Conservation (phyloP, 1,140 invertebrate species). For the Papilio xuthus region DNA sequence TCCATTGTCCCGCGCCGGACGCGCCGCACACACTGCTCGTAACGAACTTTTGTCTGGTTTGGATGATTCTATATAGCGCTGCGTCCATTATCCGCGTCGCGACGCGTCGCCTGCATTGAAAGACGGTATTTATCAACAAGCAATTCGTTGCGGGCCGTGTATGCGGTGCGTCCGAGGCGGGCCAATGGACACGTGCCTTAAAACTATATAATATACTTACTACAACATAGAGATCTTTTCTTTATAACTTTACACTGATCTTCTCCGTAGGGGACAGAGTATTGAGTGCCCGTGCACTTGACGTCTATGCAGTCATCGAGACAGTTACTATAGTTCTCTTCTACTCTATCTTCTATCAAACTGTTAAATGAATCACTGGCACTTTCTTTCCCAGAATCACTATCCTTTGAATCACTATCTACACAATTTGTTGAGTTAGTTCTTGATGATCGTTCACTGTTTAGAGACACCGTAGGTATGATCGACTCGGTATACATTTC, state of each 20-base stretch:
- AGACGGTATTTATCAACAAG: too few species aligned
- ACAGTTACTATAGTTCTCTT: neutral
- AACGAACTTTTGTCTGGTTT: too few species aligned
- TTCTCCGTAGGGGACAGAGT: slow-evolving; percentile 15
- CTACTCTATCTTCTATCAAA: slow-evolving; percentile 31
- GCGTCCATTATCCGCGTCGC: too few species aligned
- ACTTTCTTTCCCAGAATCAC: slow-evolving; percentile 36
- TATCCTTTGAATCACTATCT: slow-evolving; percentile 33
- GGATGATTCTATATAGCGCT: too few species aligned
- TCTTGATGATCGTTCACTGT: slow-evolving; percentile 19
- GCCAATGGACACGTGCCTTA: too few species aligned
- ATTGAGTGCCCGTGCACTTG: slow-evolving; percentile 1
- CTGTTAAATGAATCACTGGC: slow-evolving; percentile 43
- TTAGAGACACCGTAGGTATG: slow-evolving; percentile 23
- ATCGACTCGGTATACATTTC: slow-evolving; percentile 27
- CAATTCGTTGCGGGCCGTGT: too few species aligned
- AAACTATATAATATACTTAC: slow-evolving; percentile 42
- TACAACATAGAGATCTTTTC: slow-evolving; percentile 45
- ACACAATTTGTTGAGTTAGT: slow-evolving; percentile 34
- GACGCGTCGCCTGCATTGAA: too few species aligned
- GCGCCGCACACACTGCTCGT: too few species aligned
- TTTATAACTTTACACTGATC: neutral
- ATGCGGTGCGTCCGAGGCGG: too few species aligned
- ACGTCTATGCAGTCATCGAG: slow-evolving; percentile 11
- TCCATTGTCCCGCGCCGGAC: too few species aligned